Percentiles rank a stretch among this genome's conserved stretches.
Evolutionary conservation across 1,140 invertebrate genomes (phyloP).

Genomic region (Chlorops oryzae): DNA sequence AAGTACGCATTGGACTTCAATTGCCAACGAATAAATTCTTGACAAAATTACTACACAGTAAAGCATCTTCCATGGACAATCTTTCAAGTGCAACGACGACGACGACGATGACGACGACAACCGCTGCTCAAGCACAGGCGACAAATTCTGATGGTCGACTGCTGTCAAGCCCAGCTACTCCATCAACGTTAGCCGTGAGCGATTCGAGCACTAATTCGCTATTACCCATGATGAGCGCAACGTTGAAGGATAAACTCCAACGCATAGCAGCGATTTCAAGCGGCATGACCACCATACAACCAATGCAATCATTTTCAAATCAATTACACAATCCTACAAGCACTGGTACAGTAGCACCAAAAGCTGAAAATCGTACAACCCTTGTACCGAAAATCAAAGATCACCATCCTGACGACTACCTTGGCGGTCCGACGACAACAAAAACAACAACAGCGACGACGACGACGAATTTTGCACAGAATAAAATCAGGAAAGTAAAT

Average conservation of each 20-base stretch:
- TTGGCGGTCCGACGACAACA: background rate
- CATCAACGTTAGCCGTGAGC: conserved; percentile 2
- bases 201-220: background rate
- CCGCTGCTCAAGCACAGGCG: background rate
- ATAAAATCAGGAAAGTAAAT: too few species aligned
- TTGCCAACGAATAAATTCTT: conserved; percentile 47
- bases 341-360: too few species aligned
- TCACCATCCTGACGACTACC: too few species aligned
- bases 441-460: conserved; percentile 7
- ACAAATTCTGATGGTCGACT: background rate
- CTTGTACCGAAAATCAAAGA: too few species aligned
- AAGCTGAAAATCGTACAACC: background rate
- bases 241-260: too few species aligned
- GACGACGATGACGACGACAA: background rate
- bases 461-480: background rate
- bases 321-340: conserved; percentile 6
- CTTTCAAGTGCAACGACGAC: conserved; percentile 15
- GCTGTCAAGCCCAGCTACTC: background rate
- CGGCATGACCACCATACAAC: too few species aligned
- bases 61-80: conserved; percentile 47
- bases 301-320: conserved; percentile 4
- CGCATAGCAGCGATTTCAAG: too few species aligned
- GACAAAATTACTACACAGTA: conserved; percentile 43
- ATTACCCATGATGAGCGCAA: conserved; percentile 3
- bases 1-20: too few species aligned